Base-by-base conservation (phyloP, 2,797 vertebrate genomes). In the Cossypha caffra region DNA sequence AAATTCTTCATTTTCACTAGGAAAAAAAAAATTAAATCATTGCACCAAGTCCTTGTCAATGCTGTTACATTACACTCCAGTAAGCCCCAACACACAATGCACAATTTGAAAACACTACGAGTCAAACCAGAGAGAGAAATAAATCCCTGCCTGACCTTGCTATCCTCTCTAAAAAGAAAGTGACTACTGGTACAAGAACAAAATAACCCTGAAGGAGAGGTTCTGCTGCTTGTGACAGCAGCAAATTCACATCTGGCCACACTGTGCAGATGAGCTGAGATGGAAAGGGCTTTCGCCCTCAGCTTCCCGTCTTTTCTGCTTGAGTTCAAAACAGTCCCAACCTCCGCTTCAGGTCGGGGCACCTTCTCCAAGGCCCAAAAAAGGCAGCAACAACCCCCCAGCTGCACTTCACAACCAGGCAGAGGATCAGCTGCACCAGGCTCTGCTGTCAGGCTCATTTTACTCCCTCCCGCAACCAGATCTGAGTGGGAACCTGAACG, bases 1-100 rank as follows among this genome's bases (percentile, higher is more conserved):
- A 97, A 81, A 66, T 78, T 93, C 97, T 94, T 98, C 98, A 98
- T 98, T 80, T 92, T 90, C 89, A 89, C 98, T 98, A 72, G 28
- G 16, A 21, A 90, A 87, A 80, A 71, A 80, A 45, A 86, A 71
- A 20, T 10, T 35, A 37, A 71, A 84, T 82, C 54, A 69, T 15
- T 84, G 29, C 62, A 79, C 87, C 64, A 86, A 86, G 77, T 25
- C 57, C 33, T 52, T 5, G 9, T 26, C 4, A 14, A 9, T 58
- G 73, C 48, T 31, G 7, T 54, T 58, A 51, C 5, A 28, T 47
- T 28, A 35, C 55, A 66, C 20, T 89, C 47, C 25, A 73, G 37
- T 17, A 83, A 58, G 2, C 4, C 26, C 59, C 20, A 73, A 7
- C 14, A 75, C 47, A 55, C 13, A 38, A 4, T 7, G 25, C 38